Percentiles rank a stretch among this genome's conserved stretches.
Conservation (phyloP, 2,888 invertebrate species). For the Coenonympha arcania region DNA sequence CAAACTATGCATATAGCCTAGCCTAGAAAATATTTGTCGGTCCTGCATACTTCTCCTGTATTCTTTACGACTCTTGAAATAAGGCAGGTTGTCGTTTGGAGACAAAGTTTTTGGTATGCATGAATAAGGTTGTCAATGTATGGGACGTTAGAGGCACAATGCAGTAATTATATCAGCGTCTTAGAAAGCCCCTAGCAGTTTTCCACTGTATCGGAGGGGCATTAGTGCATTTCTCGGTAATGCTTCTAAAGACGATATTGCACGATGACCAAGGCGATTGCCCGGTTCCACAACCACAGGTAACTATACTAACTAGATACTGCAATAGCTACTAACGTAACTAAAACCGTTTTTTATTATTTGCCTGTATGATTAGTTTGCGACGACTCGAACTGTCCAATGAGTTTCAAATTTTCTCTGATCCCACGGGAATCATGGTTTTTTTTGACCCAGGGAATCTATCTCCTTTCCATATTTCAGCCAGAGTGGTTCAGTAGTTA, state of each 20-base stretch:
- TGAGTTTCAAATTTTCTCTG: too few species aligned
- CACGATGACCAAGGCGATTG: constrained; percentile 59
- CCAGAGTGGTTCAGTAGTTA: too few species aligned
- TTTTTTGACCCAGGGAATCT: too few species aligned
- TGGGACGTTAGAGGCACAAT: constrained; percentile 62
- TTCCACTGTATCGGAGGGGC: constrained; percentile 66
- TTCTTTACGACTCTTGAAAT: constrained; percentile 18
- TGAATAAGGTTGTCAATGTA: constrained; percentile 35
- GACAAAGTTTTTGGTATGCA: constrained; percentile 29
- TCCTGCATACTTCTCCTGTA: neutral
- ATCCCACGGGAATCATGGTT: too few species aligned
- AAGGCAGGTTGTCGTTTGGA: constrained; percentile 33
- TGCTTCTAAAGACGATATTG: constrained; percentile 67
- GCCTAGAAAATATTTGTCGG: constrained; percentile 11
- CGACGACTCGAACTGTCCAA: too few species aligned
- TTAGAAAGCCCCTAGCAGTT: constrained; percentile 73
- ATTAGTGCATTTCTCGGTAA: constrained; percentile 73
- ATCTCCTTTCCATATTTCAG: too few species aligned
- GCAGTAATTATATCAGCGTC: constrained; percentile 72
- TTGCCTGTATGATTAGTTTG: too few species aligned
- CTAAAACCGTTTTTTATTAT: too few species aligned
- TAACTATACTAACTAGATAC: neutral
- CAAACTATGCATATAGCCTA: constrained; percentile 45
- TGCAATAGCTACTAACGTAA: too few species aligned
- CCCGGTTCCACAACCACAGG: constrained; percentile 37